Base-by-base conservation (phyloP, 2,888 invertebrate genomes). In the Encarsia formosa region DNA sequence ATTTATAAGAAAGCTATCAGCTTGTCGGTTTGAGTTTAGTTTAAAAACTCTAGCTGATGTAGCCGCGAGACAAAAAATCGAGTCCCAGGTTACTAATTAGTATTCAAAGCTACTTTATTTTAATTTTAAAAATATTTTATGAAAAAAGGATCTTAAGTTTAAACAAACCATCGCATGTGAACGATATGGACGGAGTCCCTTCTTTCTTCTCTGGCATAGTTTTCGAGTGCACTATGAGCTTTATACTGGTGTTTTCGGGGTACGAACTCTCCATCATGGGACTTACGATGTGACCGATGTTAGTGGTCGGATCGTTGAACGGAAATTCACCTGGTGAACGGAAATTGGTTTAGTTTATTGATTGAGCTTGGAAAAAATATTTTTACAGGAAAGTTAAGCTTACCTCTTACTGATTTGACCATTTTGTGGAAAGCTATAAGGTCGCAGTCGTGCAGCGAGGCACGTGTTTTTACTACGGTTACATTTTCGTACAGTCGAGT, bases 271-370 rank as follows among this genome's bases (percentile, higher is more conserved):
- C 87, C 61, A 93, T 86, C 66, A 90, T 84, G 1, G 93, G 86
- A 60, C 95, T 94, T 57, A 93, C 83, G 52, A 96, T 86, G 66
- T 93, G 84, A 0, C 96, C 96, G 34, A 88, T 84, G 77, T 97
- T 96, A 13, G 90, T 88, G 52, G 77, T 79, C 18, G 80, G 79
- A 72, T 95, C 89, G 45, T 84, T 81, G 67, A 86, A 82, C 1
- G 81, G 78, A 74, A 88, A 94, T 64, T 84, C 83, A 74, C 79
- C 87, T 82, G 72, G 57, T 54, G 53, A 43, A 53, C 24, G 55
- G 11, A 9, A 38, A 24, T 54, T 32, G 41, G 38, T 9, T 4
- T 31, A 26, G 0, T 38, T 24, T n/a, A 29, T 24, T 38, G 29
- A 5, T 19, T 41, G 8, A 16, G 11, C 4, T 9, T 26, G 4